Conservation (phyloP, 2,113 vertebrate species). For the Danionella cerebrum region DNA sequence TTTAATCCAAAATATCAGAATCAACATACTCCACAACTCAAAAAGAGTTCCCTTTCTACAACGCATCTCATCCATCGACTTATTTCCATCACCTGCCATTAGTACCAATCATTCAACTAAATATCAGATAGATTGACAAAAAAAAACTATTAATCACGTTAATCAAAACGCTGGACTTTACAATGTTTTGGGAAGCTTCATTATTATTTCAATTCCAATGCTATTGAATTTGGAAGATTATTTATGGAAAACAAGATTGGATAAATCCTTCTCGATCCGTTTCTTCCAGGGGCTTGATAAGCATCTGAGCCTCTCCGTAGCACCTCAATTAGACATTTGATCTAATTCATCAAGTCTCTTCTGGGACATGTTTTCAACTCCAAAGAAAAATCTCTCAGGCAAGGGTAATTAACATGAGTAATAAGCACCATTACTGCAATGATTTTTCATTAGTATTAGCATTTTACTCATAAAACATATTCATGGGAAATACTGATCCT, state of each 20-base stretch:
- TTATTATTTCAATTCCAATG: conserved; percentile 9
- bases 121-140: no score
- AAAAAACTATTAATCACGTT: no score
- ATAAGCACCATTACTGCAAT: conserved; percentile 34
- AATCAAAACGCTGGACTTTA: no score
- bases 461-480: conserved; percentile 13
- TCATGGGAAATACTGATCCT: neutral
- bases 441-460: conserved; percentile 39
- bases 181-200: no score
- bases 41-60: no score
- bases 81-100: no score
- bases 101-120: no score
- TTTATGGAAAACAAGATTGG: conserved; percentile 15
- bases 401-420: conserved; percentile 35
- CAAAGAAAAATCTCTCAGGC: conserved; percentile 38
- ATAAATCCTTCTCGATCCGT: conserved; percentile 8
- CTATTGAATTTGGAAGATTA: conserved; percentile 20
- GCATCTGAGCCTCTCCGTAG: conserved; percentile 22
- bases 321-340: conserved; percentile 49
- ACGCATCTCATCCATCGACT: no score
- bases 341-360: conserved; percentile 40
- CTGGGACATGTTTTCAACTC: conserved; percentile 12
- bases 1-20: no score
- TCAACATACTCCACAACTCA: no score
- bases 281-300: conserved; percentile 2